A percentile compares a stretch with the other conserved stretches of the same genome.
These are phyloP conservation scores for Drosophila macrothrix DNA, from an alignment of 2,888 invertebrate genomes.

Conservation along the genomic window DNA sequence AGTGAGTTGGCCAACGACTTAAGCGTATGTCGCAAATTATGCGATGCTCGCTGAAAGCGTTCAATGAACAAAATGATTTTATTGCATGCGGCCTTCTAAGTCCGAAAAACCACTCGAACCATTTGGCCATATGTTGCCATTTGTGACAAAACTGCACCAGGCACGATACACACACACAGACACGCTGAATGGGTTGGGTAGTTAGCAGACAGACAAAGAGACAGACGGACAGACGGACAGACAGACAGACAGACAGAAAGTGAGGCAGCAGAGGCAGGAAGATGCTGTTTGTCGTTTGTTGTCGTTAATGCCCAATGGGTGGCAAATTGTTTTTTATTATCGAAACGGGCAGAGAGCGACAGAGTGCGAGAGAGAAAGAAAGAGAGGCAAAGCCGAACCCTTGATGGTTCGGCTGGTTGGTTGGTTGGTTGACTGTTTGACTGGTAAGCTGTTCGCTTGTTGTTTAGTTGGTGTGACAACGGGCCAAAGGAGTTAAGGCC, in stretches of 20 bases:
- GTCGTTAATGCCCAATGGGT: constrained; percentile 82
- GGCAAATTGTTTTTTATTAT: constrained; percentile 84
- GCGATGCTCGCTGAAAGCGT: constrained; percentile 59
- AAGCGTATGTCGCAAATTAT: constrained; percentile 79
- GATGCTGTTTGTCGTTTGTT: constrained; percentile 75
- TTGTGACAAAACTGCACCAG: constrained; percentile 71
- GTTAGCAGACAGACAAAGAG: constrained; percentile 25
- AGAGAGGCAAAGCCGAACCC: constrained; percentile 17
- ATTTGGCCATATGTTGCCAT: constrained; percentile 82
- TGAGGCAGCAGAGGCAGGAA: constrained; percentile 17
- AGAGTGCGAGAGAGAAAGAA: constrained; percentile 11
- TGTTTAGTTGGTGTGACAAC: constrained; percentile 29
- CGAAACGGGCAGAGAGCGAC: constrained; percentile 36
- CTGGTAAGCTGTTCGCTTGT: constrained; percentile 15
- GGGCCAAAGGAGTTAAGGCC: constrained; percentile 59
- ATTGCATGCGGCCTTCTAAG: constrained; percentile 70
- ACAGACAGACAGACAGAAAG: constrained; percentile 1
- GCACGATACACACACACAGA: constrained; percentile 38
- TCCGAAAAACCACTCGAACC: constrained; percentile 63
- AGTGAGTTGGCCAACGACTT: constrained; percentile 59
- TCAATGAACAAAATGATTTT: constrained; percentile 83
- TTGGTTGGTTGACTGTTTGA: constrained; percentile 19
- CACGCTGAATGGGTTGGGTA: constrained; percentile 27
- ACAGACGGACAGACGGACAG: constrained; percentile 9
- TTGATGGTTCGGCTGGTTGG: constrained; percentile 12